Percentiles rank a stretch among this genome's conserved stretches.
Evolutionary conservation across 2,888 invertebrate genomes (phyloP).

Genomic region (Caenorhabditis becei): DNA sequence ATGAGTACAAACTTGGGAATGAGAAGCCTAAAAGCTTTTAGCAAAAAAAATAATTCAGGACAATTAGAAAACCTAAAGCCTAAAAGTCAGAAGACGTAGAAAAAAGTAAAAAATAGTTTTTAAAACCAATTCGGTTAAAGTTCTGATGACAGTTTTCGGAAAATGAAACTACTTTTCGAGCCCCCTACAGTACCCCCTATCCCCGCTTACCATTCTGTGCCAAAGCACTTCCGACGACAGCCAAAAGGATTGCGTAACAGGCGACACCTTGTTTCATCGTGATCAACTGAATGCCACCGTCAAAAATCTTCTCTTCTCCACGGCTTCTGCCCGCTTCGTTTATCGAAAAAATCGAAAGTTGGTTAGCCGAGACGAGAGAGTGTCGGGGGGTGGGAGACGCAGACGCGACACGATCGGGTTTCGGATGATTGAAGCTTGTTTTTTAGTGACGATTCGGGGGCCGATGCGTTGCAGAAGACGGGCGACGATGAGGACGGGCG

Average conservation of each 20-base stretch:
- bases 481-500: conserved; percentile 3
- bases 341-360: conserved; percentile 27
- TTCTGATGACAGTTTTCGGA: too few relatives aligned
- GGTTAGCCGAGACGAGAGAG: neutral
- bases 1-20: too few relatives aligned
- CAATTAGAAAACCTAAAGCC: too few relatives aligned
- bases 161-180: too few relatives aligned
- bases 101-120: too few relatives aligned
- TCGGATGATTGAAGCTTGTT: conserved; percentile 38
- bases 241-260: conserved; percentile 12
- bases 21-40: neutral
- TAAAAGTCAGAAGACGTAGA: too few relatives aligned
- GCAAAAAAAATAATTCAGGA: neutral
- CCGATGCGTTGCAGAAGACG: conserved; percentile 4
- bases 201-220: conserved; percentile 55
- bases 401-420: conserved; percentile 24
- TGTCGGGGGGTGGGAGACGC: neutral
- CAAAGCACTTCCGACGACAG: neutral
- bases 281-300: conserved; percentile 15
- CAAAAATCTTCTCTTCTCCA: conserved; percentile 16
- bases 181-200: too few relatives aligned
- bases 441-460: conserved; percentile 15
- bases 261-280: conserved; percentile 21
- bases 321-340: neutral
- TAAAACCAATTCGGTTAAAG: too few relatives aligned